Conservation (phyloP, 2,797 vertebrate species). For the Xenopus petersii region DNA sequence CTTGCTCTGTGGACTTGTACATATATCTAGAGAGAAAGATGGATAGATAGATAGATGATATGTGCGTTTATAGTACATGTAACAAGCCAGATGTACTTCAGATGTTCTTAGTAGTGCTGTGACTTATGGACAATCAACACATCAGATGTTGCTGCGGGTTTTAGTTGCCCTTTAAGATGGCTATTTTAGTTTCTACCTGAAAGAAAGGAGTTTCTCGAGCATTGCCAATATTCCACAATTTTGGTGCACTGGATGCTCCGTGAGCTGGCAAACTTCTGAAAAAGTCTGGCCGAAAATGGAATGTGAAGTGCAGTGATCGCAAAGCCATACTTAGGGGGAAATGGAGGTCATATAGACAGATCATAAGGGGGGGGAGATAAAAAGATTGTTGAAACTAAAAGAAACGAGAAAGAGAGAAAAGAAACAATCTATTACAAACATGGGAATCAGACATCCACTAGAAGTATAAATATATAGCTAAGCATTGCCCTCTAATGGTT, state of each 20-base stretch:
- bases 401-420: constrained; percentile 16
- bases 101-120: no score
- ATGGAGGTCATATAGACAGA: neutral
- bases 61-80: no score
- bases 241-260: constrained; percentile 82
- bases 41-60: no score
- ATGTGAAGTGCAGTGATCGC: constrained; percentile 14
- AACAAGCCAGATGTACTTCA: no score
- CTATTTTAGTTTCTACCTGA: constrained; percentile 71
- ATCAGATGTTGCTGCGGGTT: no score
- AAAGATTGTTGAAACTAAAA: neutral
- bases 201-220: constrained; percentile 75
- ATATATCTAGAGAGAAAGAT: no score
- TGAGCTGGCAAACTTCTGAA: constrained; percentile 74
- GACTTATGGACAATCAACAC: no score
- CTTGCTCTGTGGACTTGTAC: no score
- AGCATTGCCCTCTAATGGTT: constrained; percentile 39
- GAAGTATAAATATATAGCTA: constrained; percentile 7
- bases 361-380: neutral
- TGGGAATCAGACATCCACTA: neutral
- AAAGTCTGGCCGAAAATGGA: constrained; percentile 65
- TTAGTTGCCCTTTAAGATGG: no score
- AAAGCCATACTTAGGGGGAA: neutral
- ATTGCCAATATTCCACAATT: constrained; percentile 82
- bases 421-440: constrained; percentile 9